Percentiles rank a stretch among this genome's conserved stretches.
Conservation (phyloP, 2,113 vertebrate species). For the Tamias sibiricus region DNA sequence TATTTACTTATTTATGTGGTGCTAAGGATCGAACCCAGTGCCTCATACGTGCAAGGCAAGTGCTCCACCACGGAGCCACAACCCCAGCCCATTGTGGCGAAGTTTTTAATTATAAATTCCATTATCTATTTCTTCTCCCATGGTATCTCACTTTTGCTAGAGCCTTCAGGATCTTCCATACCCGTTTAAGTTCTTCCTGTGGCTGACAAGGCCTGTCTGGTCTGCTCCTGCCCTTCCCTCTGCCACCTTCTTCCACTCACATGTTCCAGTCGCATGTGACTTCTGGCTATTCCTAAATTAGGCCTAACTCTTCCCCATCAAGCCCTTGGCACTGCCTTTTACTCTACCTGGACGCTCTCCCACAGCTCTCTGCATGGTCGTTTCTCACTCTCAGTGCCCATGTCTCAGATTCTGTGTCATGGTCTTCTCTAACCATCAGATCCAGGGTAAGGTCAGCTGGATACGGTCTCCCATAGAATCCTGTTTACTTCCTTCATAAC, state of each 20-base stretch:
- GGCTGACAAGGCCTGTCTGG: neutral
- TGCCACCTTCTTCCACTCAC: neutral
- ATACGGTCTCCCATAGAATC: neutral
- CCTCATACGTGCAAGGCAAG: no score
- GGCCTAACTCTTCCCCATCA: neutral
- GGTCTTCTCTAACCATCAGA: neutral
- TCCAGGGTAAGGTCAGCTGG: neutral
- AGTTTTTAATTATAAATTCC: neutral
- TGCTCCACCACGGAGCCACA: no score
- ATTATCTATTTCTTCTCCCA: conserved; percentile 13
- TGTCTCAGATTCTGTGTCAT: neutral
- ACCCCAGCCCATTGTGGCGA: no score
- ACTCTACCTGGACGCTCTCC: neutral
- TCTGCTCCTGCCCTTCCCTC: neutral
- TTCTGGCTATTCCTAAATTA: neutral
- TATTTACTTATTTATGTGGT: no score
- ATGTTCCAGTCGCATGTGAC: neutral
- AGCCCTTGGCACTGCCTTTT: neutral
- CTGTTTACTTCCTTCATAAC: neutral
- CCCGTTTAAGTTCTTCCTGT: neutral
- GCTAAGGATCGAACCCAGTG: no score
- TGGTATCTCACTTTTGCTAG: neutral
- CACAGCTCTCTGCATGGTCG: neutral
- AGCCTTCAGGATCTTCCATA: neutral
- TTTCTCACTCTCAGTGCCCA: neutral